Evolutionary conservation across 2,888 invertebrate species (phyloP).

Genomic region (Galerucella pusilla): DNA sequence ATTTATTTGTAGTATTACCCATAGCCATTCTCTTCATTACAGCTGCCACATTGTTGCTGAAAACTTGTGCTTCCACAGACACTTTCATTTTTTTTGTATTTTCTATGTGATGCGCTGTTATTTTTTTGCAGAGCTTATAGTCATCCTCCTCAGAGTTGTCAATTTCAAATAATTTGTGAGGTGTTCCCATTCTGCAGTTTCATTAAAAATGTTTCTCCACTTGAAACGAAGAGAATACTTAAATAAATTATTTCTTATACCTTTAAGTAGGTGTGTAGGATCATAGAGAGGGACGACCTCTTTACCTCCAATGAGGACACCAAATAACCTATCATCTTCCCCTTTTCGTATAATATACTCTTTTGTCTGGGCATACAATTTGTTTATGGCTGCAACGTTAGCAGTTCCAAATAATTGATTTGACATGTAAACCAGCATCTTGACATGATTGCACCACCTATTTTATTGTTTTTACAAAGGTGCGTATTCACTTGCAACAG

Average conservation of each 20-base stretch:
- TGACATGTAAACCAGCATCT: background rate
- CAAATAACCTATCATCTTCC: constrained; percentile 11
- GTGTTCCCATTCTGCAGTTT: constrained; percentile 27
- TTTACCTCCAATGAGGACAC: background rate
- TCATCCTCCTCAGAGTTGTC: constrained; percentile 14
- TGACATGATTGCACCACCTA: constrained; percentile 8
- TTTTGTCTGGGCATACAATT: constrained; percentile 3
- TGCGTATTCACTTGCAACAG: too few relatives aligned
- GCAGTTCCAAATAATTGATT: constrained; percentile 2
- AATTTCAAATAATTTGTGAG: background rate
- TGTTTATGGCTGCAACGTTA: constrained; percentile 12
- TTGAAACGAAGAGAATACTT: background rate
- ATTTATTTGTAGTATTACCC: background rate
- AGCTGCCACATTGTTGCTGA: background rate
- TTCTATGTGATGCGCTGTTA: constrained; percentile 10
- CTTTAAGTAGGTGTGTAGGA: constrained; percentile 13
- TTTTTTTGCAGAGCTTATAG: constrained; percentile 19
- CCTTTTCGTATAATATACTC: constrained; percentile 9
- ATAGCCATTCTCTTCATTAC: constrained; percentile 13
- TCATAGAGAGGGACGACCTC: constrained; percentile 14
- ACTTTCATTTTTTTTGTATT: too few relatives aligned
- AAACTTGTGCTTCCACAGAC: too few relatives aligned
- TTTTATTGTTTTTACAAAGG: constrained; percentile 12
- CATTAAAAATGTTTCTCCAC: background rate
- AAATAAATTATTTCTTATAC: constrained; percentile 11